Evolutionary conservation across 2,888 invertebrate species (phyloP).

Genomic region (Ophion costatus): DNA sequence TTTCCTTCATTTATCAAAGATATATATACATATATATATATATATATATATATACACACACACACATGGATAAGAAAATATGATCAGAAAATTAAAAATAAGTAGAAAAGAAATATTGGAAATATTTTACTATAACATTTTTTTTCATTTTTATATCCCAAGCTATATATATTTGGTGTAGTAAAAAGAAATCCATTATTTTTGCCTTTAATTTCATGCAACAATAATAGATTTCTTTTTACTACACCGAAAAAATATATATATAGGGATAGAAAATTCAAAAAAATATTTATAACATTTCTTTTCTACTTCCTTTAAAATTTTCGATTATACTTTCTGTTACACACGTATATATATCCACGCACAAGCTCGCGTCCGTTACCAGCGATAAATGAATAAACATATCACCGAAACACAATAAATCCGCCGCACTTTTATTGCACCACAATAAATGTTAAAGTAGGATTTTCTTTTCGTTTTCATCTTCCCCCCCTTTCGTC

Average conservation of each 20-base stretch:
- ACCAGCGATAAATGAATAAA: neutral
- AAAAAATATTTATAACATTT: neutral
- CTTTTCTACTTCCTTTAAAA: neutral
- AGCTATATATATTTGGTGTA: too few species aligned
- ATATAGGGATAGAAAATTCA: too few species aligned
- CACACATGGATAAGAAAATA: too few species aligned
- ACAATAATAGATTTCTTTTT: too few species aligned
- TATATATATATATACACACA: neutral
- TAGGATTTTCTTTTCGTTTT: neutral
- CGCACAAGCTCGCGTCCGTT: neutral
- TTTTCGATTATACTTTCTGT: too few species aligned
- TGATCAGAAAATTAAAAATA: too few species aligned
- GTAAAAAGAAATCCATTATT: too few species aligned
- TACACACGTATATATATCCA: neutral
- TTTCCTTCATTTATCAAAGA: neutral
- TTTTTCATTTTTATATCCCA: too few species aligned
- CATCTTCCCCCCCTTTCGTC: neutral
- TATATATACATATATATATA: neutral
- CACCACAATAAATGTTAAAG: neutral
- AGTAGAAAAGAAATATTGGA: too few species aligned
- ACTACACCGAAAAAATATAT: too few species aligned
- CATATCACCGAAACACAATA: neutral
- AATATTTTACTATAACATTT: too few species aligned
- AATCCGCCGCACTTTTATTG: neutral
- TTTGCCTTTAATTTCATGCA: too few species aligned